A percentile compares a stretch with the other conserved stretches of the same genome.
Conservation (phyloP, 2,888 invertebrate species). For the Campoplex capitator region DNA sequence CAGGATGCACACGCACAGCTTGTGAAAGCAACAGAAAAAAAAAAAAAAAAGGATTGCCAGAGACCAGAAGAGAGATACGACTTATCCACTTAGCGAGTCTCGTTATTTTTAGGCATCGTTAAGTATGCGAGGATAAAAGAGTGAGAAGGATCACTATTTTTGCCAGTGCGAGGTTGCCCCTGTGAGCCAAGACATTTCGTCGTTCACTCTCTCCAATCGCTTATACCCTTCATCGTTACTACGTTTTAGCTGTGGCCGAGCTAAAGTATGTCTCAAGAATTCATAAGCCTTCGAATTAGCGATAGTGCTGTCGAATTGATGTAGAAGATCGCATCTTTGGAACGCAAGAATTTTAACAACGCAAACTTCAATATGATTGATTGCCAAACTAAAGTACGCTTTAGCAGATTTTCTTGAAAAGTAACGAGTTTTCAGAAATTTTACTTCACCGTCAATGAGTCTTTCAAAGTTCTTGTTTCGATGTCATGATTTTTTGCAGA, state of each 20-base stretch:
- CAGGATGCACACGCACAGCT: constrained; percentile 36
- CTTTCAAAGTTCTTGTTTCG: neutral
- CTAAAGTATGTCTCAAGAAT: neutral
- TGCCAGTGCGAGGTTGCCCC: constrained; percentile 17
- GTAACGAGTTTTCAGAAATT: neutral
- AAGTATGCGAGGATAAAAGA: constrained; percentile 49
- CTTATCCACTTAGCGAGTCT: constrained; percentile 65
- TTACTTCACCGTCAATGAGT: neutral
- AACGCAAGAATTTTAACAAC: neutral
- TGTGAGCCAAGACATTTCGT: constrained; percentile 4
- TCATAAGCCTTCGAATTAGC: neutral
- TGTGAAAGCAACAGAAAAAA: constrained; percentile 13
- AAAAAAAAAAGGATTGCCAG: neutral
- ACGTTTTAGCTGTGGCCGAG: neutral
- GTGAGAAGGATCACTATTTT: constrained; percentile 39
- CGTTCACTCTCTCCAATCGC: neutral
- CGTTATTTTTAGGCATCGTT: constrained; percentile 68
- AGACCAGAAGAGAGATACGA: constrained; percentile 55
- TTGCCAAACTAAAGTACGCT: neutral
- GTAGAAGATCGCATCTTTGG: neutral
- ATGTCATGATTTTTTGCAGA: neutral
- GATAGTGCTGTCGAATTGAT: neutral
- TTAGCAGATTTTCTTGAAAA: neutral
- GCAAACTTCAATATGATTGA: neutral
- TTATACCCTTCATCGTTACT: neutral